A percentile compares a stretch with the other conserved stretches of the same genome.
phyloP scores from a whole-genome alignment of 2,113 vertebrate genomes.

The Myotis lucifugus region DNA sequence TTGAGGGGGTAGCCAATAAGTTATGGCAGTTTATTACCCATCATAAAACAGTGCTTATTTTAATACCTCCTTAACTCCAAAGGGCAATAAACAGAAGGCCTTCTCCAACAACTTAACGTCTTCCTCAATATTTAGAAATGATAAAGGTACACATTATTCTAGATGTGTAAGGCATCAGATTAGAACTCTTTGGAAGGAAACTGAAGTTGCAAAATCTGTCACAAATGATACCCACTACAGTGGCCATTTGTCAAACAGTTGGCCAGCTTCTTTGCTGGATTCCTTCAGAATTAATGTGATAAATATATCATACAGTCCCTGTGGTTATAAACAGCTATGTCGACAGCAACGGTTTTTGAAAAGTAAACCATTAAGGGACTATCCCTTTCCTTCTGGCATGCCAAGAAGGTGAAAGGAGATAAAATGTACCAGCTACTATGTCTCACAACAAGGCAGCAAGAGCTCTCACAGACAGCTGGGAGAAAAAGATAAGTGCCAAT shows the following conservation, averaged over 20 bases:
- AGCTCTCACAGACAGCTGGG: conserved; percentile 36
- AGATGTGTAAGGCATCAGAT: not conserved
- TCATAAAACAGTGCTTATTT: not conserved
- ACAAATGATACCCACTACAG: not conserved
- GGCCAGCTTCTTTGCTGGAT: not conserved
- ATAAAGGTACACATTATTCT: conserved; percentile 2
- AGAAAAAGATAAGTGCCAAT: conserved; percentile 10
- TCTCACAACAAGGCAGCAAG: conserved; percentile 11
- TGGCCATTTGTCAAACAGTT: conserved; percentile 44
- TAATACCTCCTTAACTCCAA: not conserved
- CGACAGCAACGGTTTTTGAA: conserved; percentile 54
- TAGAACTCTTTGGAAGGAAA: not conserved
- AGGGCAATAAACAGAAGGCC: not conserved
- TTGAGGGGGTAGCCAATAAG: not conserved
- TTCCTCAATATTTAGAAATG: not conserved
- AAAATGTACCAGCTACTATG: conserved; percentile 29
- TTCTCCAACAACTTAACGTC: not conserved
- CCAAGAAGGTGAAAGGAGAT: conserved; percentile 43
- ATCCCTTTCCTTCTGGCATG: conserved; percentile 48
- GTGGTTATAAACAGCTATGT: conserved; percentile 20
- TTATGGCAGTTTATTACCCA: not conserved
- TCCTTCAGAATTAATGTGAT: conserved; percentile 44
- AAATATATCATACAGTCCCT: not conserved
- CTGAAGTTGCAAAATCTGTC: not conserved
- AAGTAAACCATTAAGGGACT: conserved; percentile 44